These are phyloP conservation scores for Globia sparganii DNA, from an alignment of 2,888 invertebrate species.

Conservation along the genomic window DNA sequence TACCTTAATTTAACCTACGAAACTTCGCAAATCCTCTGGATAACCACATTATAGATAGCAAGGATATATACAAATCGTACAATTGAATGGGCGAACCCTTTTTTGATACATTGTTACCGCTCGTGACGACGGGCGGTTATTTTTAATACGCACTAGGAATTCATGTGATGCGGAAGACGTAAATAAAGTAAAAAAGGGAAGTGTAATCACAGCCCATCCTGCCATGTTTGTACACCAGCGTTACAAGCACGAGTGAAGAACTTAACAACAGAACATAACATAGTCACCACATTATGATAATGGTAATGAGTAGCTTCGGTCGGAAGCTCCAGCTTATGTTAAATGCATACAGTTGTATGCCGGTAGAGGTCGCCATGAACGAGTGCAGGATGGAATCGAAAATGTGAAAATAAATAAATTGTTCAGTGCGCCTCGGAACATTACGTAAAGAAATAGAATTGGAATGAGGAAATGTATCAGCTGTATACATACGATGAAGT, in stretches of 20 bases:
- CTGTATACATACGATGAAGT: neutral
- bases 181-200: slow-evolving; percentile 9
- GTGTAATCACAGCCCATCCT: neutral
- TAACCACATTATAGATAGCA: neutral
- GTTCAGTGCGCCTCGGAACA: neutral
- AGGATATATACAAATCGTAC: slow-evolving; percentile 11
- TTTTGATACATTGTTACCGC: slow-evolving; percentile 27
- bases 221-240: slow-evolving; percentile 2
- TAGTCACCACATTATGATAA: slow-evolving; percentile 39
- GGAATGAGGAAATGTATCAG: slow-evolving; percentile 12
- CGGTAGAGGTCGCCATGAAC: slow-evolving; percentile 1
- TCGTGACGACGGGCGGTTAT: slow-evolving; percentile 2
- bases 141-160: slow-evolving; percentile 17
- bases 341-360: slow-evolving; percentile 30
- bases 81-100: slow-evolving; percentile 33
- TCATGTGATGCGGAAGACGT: slow-evolving; percentile 9
- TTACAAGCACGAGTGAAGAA: slow-evolving; percentile 2
- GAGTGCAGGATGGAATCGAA: neutral
- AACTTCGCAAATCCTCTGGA: neutral
- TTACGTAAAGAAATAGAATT: slow-evolving; percentile 26
- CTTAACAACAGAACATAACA: slow-evolving; percentile 10
- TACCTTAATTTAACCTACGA: neutral
- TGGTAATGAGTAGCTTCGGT: slow-evolving; percentile 31
- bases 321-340: slow-evolving; percentile 28
- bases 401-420: slow-evolving; percentile 20